Conservation (phyloP, 2,888 invertebrate species). For the Mactromeris polynyma region DNA sequence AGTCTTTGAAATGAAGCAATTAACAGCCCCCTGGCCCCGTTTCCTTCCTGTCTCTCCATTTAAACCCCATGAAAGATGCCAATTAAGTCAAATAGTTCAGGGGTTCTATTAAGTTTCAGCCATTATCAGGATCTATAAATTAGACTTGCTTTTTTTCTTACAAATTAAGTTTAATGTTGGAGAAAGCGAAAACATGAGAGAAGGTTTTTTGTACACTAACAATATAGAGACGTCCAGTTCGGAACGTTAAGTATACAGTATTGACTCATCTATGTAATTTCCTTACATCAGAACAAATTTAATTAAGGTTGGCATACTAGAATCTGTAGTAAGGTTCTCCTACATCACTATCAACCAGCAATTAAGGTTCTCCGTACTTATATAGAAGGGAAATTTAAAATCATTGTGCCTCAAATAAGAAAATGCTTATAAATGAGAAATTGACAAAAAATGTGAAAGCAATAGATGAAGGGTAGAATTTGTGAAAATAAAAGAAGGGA, state of each 20-base stretch:
- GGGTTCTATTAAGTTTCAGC: constrained; percentile 60
- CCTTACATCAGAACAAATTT: constrained; percentile 20
- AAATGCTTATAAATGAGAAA: background rate
- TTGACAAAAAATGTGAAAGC: background rate
- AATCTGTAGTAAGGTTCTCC: background rate
- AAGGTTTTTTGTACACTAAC: background rate
- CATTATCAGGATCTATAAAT: constrained; percentile 51
- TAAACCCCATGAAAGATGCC: constrained; percentile 69
- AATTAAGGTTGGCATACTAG: background rate
- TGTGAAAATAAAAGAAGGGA: no score
- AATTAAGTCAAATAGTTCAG: constrained; percentile 68
- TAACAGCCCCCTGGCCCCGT: constrained; percentile 65
- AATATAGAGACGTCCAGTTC: constrained; percentile 17
- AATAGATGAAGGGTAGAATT: background rate
- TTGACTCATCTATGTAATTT: background rate
- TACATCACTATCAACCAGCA: constrained; percentile 11
- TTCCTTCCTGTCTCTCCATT: constrained; percentile 70
- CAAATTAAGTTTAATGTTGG: constrained; percentile 45
- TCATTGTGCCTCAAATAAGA: background rate
- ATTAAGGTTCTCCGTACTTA: background rate
- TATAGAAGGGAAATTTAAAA: constrained; percentile 4
- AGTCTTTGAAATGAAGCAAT: constrained; percentile 71
- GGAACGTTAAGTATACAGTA: constrained; percentile 3
- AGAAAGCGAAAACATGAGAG: constrained; percentile 5
- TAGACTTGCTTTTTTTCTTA: constrained; percentile 39